A percentile compares a stretch with the other conserved stretches of the same genome.
phyloP scores from a whole-genome alignment of 2,797 vertebrate genomes.

The Ctenopoma multispine region DNA sequence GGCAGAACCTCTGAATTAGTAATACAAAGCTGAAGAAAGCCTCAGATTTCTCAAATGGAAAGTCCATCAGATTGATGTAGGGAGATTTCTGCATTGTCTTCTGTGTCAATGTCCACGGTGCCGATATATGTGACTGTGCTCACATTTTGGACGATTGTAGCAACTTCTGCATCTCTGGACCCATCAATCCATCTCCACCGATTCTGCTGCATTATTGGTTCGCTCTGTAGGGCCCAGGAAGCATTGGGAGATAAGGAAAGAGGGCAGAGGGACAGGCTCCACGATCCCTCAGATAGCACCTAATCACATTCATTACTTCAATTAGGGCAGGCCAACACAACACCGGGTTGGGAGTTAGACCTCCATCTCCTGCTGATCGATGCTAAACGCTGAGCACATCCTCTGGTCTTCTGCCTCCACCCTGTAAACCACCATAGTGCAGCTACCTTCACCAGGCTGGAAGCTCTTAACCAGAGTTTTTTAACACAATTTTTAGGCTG shows the following conservation, averaged over 20 bases:
- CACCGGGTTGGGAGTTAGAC: constrained; percentile 62
- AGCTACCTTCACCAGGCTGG: constrained; percentile 2
- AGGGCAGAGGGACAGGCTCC: constrained; percentile 69
- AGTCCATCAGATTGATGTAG: background rate
- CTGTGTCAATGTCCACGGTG: background rate
- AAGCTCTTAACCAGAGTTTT: background rate
- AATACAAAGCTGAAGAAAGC: background rate
- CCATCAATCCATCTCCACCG: constrained; percentile 39
- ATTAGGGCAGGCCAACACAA: constrained; percentile 79
- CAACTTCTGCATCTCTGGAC: constrained; percentile 42
- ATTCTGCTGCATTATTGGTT: constrained; percentile 74
- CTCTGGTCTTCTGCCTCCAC: constrained; percentile 46
- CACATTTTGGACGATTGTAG: background rate
- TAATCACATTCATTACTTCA: constrained; percentile 88
- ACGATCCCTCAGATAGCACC: constrained; percentile 82
- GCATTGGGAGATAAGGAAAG: constrained; percentile 76
- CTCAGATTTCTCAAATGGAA: background rate
- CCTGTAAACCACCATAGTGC: constrained; percentile 12
- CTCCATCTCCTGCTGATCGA: constrained; percentile 73
- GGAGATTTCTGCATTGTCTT: background rate
- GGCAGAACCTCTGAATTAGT: background rate
- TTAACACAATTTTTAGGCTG: background rate
- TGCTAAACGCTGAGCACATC: constrained; percentile 66
- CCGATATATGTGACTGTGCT: background rate
- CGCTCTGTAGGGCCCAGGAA: constrained; percentile 77